A percentile compares a stretch with the other conserved stretches of the same genome.
phyloP scores from a whole-genome alignment of 2,797 vertebrate species.

The Sebastes minor region DNA sequence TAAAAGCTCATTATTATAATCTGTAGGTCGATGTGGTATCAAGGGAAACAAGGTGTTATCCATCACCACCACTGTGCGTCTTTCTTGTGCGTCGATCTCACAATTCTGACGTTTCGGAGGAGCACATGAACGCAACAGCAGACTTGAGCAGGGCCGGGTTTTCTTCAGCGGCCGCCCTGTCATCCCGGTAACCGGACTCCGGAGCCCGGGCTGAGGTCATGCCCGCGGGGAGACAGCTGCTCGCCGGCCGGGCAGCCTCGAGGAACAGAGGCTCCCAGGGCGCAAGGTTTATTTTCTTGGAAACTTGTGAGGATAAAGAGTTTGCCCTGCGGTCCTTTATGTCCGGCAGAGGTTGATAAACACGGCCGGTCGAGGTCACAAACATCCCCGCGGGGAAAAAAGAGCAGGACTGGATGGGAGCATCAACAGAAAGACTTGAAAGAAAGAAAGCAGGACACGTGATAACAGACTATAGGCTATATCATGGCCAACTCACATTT shows the following conservation, averaged over 20 bases:
- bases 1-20: too few relatives aligned
- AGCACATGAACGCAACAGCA: slow-evolving; percentile 28
- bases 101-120: not conserved
- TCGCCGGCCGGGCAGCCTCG: slow-evolving; percentile 8
- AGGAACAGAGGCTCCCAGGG: slow-evolving; percentile 49
- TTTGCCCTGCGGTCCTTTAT: slow-evolving; percentile 59
- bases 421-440: slow-evolving; percentile 27
- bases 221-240: slow-evolving; percentile 70
- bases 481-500: not conserved
- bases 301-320: slow-evolving; percentile 72
- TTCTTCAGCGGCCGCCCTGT: not conserved
- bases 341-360: slow-evolving; percentile 65
- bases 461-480: not conserved
- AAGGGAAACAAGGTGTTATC: not conserved
- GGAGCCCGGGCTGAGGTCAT: slow-evolving; percentile 56
- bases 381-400: slow-evolving; percentile 49
- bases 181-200: slow-evolving; percentile 56
- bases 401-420: slow-evolving; percentile 49
- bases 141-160: not conserved
- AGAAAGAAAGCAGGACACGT: slow-evolving; percentile 35
- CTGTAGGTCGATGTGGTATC: not conserved
- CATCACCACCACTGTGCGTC: not conserved
- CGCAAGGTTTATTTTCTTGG: slow-evolving; percentile 66
- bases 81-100: not conserved
- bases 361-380: slow-evolving; percentile 62